Evolutionary conservation across 2,113 vertebrate species (phyloP).

Genomic region (Zosterops pallidus): DNA sequence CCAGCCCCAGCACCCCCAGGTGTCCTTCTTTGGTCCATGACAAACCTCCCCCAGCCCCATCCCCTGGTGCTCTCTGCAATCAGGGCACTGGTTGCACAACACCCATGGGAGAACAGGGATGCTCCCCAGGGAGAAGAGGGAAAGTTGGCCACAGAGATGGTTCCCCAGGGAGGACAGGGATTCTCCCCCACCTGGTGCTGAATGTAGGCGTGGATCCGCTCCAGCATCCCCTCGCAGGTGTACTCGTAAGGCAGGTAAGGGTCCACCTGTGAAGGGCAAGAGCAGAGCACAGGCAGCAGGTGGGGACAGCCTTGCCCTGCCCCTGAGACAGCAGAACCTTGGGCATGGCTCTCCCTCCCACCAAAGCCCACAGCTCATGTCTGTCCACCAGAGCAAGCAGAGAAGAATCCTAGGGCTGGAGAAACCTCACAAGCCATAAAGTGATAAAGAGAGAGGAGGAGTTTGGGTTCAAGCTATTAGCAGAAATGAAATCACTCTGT

Average conservation of each 20-base stretch:
- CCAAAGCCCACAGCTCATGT: fast-evolving
- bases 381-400: not conserved
- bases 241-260: conserved; percentile 95
- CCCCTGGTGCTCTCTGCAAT: not conserved
- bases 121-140: not conserved
- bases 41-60: not conserved
- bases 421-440: not conserved
- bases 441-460: not conserved
- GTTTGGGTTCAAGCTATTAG: not conserved
- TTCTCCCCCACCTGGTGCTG: conserved; percentile 88
- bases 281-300: not conserved
- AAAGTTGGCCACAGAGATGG: not conserved
- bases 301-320: not conserved
- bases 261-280: conserved; percentile 81
- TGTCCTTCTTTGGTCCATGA: not conserved
- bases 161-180: not conserved
- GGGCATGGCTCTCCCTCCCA: not conserved
- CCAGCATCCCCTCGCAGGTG: conserved; percentile 95
- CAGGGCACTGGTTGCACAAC: not conserved
- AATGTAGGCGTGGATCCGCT: conserved; percentile 92
- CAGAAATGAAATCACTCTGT: not conserved
- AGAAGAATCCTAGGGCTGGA: not conserved
- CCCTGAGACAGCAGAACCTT: not conserved
- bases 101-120: not conserved
- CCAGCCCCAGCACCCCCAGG: not conserved